Base-by-base conservation (phyloP, 2,888 invertebrate species). In the Pediacus dermestoides region DNA sequence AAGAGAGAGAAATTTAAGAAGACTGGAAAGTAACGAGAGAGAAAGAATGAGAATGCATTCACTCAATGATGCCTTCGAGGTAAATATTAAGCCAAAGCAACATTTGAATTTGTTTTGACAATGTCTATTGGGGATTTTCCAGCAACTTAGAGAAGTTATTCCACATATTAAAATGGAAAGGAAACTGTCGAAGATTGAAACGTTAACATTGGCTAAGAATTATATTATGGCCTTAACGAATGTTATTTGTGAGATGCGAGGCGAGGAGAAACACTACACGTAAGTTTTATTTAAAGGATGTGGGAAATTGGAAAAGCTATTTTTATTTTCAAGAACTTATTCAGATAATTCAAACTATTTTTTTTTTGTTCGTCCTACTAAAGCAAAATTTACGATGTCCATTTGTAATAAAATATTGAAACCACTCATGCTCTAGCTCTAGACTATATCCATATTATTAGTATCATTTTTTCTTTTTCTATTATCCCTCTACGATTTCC, bases 161-260 rank as follows among this genome's bases (percentile, higher is more conserved):
- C 86, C 86, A 31, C 85, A 86, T 65, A 82, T 86, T 48, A 82
- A 82, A 68, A 80, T 82, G 74, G 84, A 85, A 63, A 71, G 85
- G 55, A 82, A 83, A 64, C 71, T 86, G 58, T 84, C 84, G 51
- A 86, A 86, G 74, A 86, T 86, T 60, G 86, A 86, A 70, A 86
- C 86, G 14, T 73, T 86, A 49, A 85, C 85, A 33, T 71, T 86
- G 69, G 86, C 86, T 52, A 85, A 85, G 72, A 85, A 86, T 74
- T 86, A 86, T 70, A 86, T 86, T 65, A 85, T 85, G 80, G 85
- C 85, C 21, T 71, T 86, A 60, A 85, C 85, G 53, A 85, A 85
- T 67, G 83, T 85, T 58, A 83, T 86, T 58, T 85, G 85, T 67
- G 84, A 82, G 62, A 83, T 84, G 78, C 70, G 83, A 46, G 82